A percentile compares a stretch with the other conserved stretches of the same genome.
Conservation (phyloP, 2,888 invertebrate species). For the Meandrusa payeni region DNA sequence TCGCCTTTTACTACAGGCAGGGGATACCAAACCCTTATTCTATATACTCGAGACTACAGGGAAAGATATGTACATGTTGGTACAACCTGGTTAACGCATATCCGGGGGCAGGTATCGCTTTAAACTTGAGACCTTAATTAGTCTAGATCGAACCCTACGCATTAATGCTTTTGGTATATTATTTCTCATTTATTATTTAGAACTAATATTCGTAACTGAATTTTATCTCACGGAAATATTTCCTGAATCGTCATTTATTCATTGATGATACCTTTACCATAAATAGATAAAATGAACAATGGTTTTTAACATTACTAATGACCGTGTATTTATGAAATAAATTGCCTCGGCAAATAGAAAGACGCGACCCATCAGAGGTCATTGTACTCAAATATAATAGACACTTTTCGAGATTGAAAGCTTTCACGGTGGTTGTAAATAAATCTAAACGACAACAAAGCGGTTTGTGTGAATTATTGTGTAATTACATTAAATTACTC, state of each 20-base stretch:
- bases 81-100: too few relatives aligned
- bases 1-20: too few relatives aligned
- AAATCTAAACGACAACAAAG: slow-evolving; percentile 13
- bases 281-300: slow-evolving; percentile 26
- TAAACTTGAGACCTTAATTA: too few relatives aligned
- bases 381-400: slow-evolving; percentile 55
- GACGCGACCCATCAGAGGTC: slow-evolving; percentile 47
- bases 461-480: slow-evolving; percentile 35
- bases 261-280: too few relatives aligned
- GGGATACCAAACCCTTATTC: too few relatives aligned
- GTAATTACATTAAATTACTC: slow-evolving; percentile 8
- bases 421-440: slow-evolving; percentile 41
- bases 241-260: too few relatives aligned
- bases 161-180: too few relatives aligned
- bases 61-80: too few relatives aligned
- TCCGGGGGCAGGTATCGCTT: too few relatives aligned
- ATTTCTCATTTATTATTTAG: too few relatives aligned
- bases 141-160: too few relatives aligned
- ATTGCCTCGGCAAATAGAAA: slow-evolving; percentile 44
- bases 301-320: slow-evolving; percentile 42
- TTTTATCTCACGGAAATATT: slow-evolving; percentile 3
- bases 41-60: too few relatives aligned
- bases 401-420: slow-evolving; percentile 45
- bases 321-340: slow-evolving; percentile 48
- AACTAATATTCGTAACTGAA: background rate